Evolutionary conservation across 2,113 vertebrate species (phyloP), one percentile per base, ranked within the genome.

Genomic region (Nothobranchius furzeri): DNA sequence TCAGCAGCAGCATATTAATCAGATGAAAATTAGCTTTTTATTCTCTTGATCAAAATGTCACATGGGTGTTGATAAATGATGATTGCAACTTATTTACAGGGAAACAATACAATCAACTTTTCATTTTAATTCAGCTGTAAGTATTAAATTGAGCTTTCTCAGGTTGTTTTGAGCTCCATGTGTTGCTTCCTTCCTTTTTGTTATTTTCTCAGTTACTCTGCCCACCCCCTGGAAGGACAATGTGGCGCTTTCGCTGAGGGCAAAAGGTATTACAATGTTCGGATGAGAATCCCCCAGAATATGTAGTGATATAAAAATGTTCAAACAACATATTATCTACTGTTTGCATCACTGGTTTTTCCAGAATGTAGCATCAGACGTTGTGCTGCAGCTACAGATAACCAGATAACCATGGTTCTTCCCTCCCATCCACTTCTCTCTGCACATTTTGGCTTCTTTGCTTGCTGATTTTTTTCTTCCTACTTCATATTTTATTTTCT

Each of bases 11-110:
- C 43, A 30, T 45, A 61, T 64, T 60, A 75, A 63, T 79, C 50
- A 73, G 55, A 10, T 47, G 24, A 43, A 68, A 81, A 81, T 68
- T 6, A 0, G 70, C 55, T 68, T 70, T 70, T 73, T 30, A 57
- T 75, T 68, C 17, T 36, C 17, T 59, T 24, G 14, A 57, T 57
- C 10, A 5, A 45, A 67, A 70, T 59, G 8, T 56, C 46, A 58
- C 64, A 62, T 76, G 45, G 17, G 3, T 70, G 50, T 56, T 7
- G 73, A 83, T 71, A 59, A 67, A 76, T 67, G 65, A 59, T 79
- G 75, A 86, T 70, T 64, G 77, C 60, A 61, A 37, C 64, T 73
- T 75, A 72, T 83, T 85, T 75, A 66, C 30, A 37, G 46, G 3
- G 60, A 71, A 77, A 81, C 63, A 72, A 72, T 73, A 50, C 37